Base-by-base conservation (phyloP, 2,888 invertebrate species). In the Myopa tessellatipennis region DNA sequence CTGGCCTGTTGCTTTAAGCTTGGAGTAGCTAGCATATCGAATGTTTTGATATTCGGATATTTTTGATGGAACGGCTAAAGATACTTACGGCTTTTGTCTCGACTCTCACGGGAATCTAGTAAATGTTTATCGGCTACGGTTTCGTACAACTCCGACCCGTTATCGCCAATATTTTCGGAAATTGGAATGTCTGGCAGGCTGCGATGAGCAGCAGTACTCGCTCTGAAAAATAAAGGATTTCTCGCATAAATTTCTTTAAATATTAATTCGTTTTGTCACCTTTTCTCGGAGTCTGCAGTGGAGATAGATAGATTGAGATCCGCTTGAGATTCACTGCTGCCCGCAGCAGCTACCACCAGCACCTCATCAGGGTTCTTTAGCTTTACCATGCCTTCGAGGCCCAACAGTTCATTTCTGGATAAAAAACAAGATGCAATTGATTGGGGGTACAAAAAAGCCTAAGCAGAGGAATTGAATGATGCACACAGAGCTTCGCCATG, bases 171-270 rank as follows among this genome's bases (percentile, higher is more conserved):
- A 80, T 91, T 91, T 83, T 93, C 92, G 55, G 93, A 93, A 45
- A 94, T 92, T 10, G 96, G 95, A 85, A 96, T 95, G 87, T 96
- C 96, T 40, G 96, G 96, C 80, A 96, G 90, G 89, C 96, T 96
- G 83, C 96, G 91, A 85, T 95, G 94, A 3, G 81, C 93, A 40
- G 91, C 90, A 60, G 89, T 89, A 76, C 89, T 88, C 8, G 90
- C 87, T 81, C 90, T 90, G 80, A 72, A 69, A n/a, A 58, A 65
- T n/a, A 61, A 52, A 45, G 10, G 38, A 70, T 50, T 45, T 55
- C 36, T 65, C 10, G 40, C 4, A 36, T 8, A 3, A 63, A 16
- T 34, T 34, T 58, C 34, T 61, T n/a, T 26, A 50, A 38, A 65
- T 70, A 75, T n/a, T 68, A 75, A 60, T 52, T 55, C 12, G n/a